These are phyloP conservation scores for Prolemur simus DNA, from an alignment of 2,113 vertebrate genomes.

Conservation along the genomic window DNA sequence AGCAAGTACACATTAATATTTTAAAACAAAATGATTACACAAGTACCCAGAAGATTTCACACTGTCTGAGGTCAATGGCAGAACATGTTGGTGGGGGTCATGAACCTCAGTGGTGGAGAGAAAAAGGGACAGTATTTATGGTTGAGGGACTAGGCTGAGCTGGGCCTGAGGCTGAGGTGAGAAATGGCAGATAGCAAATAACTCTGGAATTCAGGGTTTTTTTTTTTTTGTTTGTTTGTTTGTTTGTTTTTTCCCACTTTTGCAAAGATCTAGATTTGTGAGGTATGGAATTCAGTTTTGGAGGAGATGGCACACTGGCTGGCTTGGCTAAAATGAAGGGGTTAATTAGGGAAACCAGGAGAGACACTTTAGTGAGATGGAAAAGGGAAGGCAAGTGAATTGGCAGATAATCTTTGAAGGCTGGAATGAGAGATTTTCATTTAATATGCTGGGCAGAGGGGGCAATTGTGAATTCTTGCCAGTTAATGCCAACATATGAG, in stretches of 20 bases:
- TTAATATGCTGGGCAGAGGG: background rate
- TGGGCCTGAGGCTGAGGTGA: background rate
- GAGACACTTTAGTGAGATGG: background rate
- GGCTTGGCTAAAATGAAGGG: background rate
- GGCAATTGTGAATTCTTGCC: background rate
- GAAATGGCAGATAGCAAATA: background rate
- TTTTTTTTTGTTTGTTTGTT: background rate
- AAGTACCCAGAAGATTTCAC: conserved; percentile 19
- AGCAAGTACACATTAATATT: conserved; percentile 46
- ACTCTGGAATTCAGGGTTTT: background rate
- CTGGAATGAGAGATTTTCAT: conserved; percentile 8
- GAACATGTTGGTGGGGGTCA: background rate
- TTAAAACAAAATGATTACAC: conserved; percentile 54
- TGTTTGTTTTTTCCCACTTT: too few relatives aligned
- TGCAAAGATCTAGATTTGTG: too few relatives aligned
- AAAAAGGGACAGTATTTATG: background rate
- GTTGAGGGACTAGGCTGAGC: background rate
- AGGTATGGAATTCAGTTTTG: background rate
- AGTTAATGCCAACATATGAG: background rate
- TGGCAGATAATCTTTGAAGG: background rate
- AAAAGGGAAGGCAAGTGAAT: conserved; percentile 5
- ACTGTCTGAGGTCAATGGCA: conserved; percentile 27
- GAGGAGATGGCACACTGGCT: background rate
- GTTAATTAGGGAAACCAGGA: background rate
- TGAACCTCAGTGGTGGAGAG: background rate